phyloP scores from a whole-genome alignment of 2,113 vertebrate species.

The Ailurus styani region DNA sequence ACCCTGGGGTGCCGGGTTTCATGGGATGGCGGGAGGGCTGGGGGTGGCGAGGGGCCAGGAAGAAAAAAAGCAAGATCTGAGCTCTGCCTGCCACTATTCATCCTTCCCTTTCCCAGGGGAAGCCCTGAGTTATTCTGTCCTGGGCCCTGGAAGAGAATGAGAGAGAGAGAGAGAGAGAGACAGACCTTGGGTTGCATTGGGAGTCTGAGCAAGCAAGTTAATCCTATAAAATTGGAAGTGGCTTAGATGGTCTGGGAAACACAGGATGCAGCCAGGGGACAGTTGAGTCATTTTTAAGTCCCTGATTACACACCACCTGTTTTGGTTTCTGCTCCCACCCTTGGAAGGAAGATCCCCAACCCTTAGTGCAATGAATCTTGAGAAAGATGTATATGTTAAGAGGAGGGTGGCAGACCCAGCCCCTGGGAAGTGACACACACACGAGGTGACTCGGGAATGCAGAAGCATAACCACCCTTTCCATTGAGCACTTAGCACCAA shows the following conservation, averaged over 20 bases:
- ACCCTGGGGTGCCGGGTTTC: slow-evolving; percentile 38
- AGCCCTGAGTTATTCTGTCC: slow-evolving; percentile 19
- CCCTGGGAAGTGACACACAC: background rate
- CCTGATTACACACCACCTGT: slow-evolving; percentile 47
- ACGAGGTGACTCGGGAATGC: background rate
- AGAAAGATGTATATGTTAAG: background rate
- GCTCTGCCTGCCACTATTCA: background rate
- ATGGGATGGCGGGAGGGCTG: background rate
- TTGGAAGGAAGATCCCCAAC: background rate
- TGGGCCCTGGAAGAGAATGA: background rate
- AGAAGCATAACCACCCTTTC: background rate
- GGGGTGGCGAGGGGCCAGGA: background rate
- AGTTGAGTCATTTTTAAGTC: slow-evolving; percentile 48
- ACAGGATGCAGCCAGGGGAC: background rate
- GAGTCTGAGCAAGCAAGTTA: slow-evolving; percentile 50
- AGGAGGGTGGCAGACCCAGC: background rate
- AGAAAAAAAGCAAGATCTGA: slow-evolving; percentile 1
- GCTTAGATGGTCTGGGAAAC: slow-evolving; percentile 55
- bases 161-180: background rate
- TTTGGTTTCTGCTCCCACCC: slow-evolving; percentile 2
- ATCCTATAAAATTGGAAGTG: slow-evolving; percentile 51
- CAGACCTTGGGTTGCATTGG: background rate
- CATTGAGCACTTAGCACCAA: background rate
- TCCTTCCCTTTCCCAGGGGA: background rate
- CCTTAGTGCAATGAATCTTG: background rate